Base-by-base conservation (phyloP, 2,113 vertebrate species). In the Dasyornis broadbenti region DNA sequence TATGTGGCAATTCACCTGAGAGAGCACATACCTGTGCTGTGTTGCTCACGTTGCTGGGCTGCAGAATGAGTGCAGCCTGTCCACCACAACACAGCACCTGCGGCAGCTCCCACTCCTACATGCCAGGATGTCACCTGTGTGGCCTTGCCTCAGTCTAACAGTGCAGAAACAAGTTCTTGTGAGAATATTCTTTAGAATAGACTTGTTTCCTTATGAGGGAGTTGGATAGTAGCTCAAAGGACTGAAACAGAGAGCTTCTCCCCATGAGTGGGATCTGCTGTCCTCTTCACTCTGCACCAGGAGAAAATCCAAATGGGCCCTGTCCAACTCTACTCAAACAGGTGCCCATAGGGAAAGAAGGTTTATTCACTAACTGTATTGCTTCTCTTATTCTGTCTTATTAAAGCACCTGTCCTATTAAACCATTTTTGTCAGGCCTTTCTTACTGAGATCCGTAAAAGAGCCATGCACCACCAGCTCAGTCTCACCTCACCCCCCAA, bases 11-110 rank as follows among this genome's bases (percentile, higher is more conserved):
- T 37, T 40, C 31, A 31, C 15, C 27, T 13, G 17, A 31, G 15
- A 15, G 35, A 35, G 4, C 24, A 39, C 24, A 1, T 8, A 23
- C 10, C 23, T 1, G 0, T 54, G 27, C 26, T 50, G 42, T 35
- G 26, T 16, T 7, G 5, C 40, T 73, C 13, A 37, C 0, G 4
- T 16, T 33, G 17, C 26, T 33, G 7, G 8, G 57, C 47, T 54
- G 50, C 22, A 53, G 50, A 15, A 10, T 20, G 26, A 66, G 40
- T 3, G 0, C n/a, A 60, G 24, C 22, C 57, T 37, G 15, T 4
- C 33, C 35, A 17, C 9, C 2, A 0, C 15, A 54, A 13, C 13
- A 72, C 63, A 40, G 63, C 23, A 37, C 7, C 24, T 42, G 18
- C 26, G 37, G 26, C 9, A 64, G 15, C 17, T 64, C 31, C 26